Base-by-base conservation (phyloP, 1,140 invertebrate genomes). In the Metaphire vulgaris region DNA sequence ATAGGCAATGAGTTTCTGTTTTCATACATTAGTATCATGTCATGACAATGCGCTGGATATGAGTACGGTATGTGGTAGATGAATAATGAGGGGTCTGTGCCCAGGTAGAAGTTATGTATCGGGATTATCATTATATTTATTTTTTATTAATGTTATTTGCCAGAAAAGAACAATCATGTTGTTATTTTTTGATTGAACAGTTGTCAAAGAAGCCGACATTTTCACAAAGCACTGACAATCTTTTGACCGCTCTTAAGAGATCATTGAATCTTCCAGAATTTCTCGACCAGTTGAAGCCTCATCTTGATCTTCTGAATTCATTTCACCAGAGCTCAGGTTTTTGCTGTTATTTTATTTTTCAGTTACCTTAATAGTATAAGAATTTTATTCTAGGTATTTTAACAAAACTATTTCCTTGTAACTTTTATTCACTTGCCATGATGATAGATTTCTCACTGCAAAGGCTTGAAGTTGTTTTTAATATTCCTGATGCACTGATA, bases 201-300 rank as follows among this genome's bases (percentile, higher is more conserved):
- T 86, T 97, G 33, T 94, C 96, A 87, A 96, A 93, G 21, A 83
- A 83, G 2, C 83, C 85, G 81, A 83, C 84, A 1, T 86, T 86
- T 77, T 72, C 79, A 2, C 84, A 85, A 73, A 84, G 84, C 76
- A 81, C 97, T 0, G 93, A 95, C 84, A 95, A 98, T 85, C 85
- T 98, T 76, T 91, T 96, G 29, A 94, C 97, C 77, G 94, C 93
- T 0, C 87, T 97, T 76, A 95, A 97, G 83, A 89, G 95, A 77
- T 96, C 93, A 2, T 92, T 92, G 0, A 95, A 98, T 87, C 93
- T 94, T 6, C 41, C 21, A 6, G 41, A 56, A 12, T 56, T 56
- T 6, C 21, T 21, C 41, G 21, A 12, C 21, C 6, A 56, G 41
- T 56, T 56, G 21, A 6, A 56, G 41, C 41, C 41, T 56, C 41